Base-by-base conservation (phyloP, 1,140 invertebrate genomes). In the Lepidurus couesii region DNA sequence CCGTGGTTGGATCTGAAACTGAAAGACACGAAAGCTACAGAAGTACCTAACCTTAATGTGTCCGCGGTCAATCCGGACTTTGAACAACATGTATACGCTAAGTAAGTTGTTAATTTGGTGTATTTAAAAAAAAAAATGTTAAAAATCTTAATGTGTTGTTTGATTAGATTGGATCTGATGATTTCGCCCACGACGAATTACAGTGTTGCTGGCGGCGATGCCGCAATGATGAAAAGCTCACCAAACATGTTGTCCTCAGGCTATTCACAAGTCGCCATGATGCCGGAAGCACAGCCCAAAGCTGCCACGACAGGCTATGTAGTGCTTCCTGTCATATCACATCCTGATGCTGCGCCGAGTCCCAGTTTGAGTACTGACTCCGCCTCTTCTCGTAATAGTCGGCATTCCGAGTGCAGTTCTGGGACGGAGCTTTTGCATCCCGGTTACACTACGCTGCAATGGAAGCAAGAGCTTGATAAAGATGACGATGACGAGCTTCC, bases 331-430 rank as follows among this genome's bases (percentile, higher is more conserved):
- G 53, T 65, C 53, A 65, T 0, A 65, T 21, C 53, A n/a, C 53
- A 13, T 21, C 16, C 53, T 16, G 13, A 65, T 65, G 53, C 16
- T 7, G 53, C n/a, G 16, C 16, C 53, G 6, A 65, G 53, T 16
- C 53, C 53, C 13, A 65, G 53, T 21, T n/a, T 65, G 21, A 65
- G 53, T 65, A 65, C 53, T 7, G 53, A 7, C n/a, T 65, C 53
- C 21, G 53, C n/a, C 16, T 65, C 53, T 7, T 65, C 53, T 65
- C 53, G 21, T 21, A 21, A 21, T 65, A 65, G 53, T 65, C 53
- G 53, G n/a, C 53, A 65, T 65, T 65, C 53, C 53, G 53, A 65
- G 3, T 65, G 53, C 53, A 65, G 53, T 65, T 65, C 53, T 65
- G 53, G 53, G 7, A 65, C 53, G 9, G 53, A 65, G n/a, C 53